Percentiles rank a stretch among this genome's conserved stretches.
These are phyloP conservation scores for Luperina testacea DNA, from an alignment of 2,888 invertebrate species.

Conservation along the genomic window DNA sequence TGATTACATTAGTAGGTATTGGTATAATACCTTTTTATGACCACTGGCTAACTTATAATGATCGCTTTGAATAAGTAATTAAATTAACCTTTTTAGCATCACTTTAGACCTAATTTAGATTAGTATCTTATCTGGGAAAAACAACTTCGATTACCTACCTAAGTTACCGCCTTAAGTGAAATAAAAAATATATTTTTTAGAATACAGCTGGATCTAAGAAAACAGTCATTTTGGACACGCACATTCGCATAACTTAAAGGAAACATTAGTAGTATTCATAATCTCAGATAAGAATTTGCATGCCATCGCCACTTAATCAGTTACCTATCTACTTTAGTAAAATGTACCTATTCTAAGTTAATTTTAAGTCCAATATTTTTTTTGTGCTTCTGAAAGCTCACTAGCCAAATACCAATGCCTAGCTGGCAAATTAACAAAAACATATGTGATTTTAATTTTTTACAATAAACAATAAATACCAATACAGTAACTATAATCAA, in stretches of 20 bases:
- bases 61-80: constrained; percentile 49
- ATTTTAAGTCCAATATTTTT: background rate
- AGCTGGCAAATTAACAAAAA: background rate
- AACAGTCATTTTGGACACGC: background rate
- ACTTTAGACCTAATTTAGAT: constrained; percentile 14
- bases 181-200: background rate
- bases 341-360: no score
- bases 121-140: constrained; percentile 17
- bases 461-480: background rate
- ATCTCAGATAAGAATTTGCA: no score
- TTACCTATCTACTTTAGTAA: no score
- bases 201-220: background rate
- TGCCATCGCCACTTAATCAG: no score
- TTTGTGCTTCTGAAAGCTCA: background rate
- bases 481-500: background rate
- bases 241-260: background rate
- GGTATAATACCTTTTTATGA: constrained; percentile 9
- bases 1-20: background rate
- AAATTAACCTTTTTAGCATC: constrained; percentile 44
- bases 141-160: background rate
- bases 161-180: background rate
- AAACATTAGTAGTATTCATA: no score
- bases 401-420: background rate
- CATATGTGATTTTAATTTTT: background rate
- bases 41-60: constrained; percentile 5